Evolutionary conservation across 2,797 vertebrate species (phyloP).

Genomic region (Podarcis siculus): DNA sequence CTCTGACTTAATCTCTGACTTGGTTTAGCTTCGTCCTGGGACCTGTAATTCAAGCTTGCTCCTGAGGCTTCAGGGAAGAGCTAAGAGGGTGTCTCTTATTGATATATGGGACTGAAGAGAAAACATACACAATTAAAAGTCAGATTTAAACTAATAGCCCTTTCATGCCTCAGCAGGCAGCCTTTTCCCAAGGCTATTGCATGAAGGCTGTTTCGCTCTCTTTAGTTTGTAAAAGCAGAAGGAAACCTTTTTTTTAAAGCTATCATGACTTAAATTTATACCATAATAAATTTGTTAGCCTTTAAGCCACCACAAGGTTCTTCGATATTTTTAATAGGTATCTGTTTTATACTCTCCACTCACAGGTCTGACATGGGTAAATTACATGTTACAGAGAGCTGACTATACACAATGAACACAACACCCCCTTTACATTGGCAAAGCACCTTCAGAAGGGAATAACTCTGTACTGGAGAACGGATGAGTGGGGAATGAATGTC

Average conservation of each 20-base stretch:
- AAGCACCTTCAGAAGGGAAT: neutral
- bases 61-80: neutral
- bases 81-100: neutral
- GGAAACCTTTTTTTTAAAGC: neutral
- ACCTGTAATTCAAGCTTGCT: neutral
- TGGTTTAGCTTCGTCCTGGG: conserved; percentile 3
- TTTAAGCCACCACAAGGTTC: neutral
- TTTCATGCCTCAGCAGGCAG: conserved; percentile 16
- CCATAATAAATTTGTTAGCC: neutral
- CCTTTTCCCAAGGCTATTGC: neutral
- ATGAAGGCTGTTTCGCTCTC: neutral
- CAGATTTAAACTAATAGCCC: neutral
- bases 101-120: neutral
- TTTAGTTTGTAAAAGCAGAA: neutral
- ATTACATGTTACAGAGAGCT: neutral
- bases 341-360: neutral
- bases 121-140: conserved; percentile 8
- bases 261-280: neutral
- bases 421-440: neutral
- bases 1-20: neutral
- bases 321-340: neutral
- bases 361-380: neutral
- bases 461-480: neutral
- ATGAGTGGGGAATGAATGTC: neutral
- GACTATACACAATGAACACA: neutral